Evolutionary conservation across 2,797 vertebrate species (phyloP).

Genomic region (Pterois miles): DNA sequence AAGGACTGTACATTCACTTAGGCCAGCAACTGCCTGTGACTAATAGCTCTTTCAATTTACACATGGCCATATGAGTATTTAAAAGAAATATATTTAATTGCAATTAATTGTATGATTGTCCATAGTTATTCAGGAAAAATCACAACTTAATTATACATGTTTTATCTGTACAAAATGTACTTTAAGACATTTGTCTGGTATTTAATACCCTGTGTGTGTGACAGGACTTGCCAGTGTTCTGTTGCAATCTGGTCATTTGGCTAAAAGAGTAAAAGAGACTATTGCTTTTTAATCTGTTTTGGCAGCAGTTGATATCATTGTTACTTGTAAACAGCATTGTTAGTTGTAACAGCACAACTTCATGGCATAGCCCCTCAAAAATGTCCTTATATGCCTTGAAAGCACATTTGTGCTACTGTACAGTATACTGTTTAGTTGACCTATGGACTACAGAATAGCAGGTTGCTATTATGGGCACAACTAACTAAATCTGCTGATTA

Average conservation of each 20-base stretch:
- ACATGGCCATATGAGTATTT: too few species aligned
- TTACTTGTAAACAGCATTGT: not conserved
- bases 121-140: too few species aligned
- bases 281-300: not conserved
- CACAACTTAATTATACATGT: too few species aligned
- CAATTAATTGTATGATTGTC: too few species aligned
- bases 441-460: not conserved
- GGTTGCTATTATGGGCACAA: not conserved
- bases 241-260: not conserved
- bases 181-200: too few species aligned
- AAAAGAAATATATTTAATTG: too few species aligned
- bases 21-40: too few species aligned
- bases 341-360: not conserved
- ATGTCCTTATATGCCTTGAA: not conserved
- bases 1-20: too few species aligned
- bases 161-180: too few species aligned
- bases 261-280: not conserved
- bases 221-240: not conserved
- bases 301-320: not conserved
- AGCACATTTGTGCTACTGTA: not conserved
- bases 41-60: too few species aligned
- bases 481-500: not conserved
- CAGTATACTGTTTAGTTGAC: not conserved
- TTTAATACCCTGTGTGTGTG: not conserved
- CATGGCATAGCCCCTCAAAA: not conserved